phyloP scores from a whole-genome alignment of 2,888 invertebrate genomes.

The Dioctria linearis region DNA sequence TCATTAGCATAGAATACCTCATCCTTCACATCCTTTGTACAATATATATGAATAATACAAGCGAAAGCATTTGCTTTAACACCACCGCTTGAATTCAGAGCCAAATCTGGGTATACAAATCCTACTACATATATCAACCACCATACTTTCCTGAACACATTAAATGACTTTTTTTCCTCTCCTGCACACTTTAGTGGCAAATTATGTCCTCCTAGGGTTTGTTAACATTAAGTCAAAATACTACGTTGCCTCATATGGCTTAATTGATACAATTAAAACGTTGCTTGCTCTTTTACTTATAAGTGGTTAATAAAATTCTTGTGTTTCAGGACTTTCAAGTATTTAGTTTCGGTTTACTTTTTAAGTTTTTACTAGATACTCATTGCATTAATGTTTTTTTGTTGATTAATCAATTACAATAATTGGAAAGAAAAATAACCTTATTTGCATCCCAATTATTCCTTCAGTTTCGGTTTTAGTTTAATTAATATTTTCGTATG shows the following conservation, averaged over 20 bases:
- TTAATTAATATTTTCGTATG: too few relatives aligned
- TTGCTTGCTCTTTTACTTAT: neutral
- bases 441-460: too few relatives aligned
- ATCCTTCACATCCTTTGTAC: constrained; percentile 2
- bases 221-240: constrained; percentile 1
- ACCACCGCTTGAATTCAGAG: neutral
- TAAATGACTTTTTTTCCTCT: neutral
- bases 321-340: too few relatives aligned
- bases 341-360: too few relatives aligned
- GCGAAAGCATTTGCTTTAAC: neutral
- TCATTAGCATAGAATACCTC: constrained; percentile 43
- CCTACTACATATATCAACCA: neutral
- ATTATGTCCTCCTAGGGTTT: neutral
- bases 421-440: too few relatives aligned
- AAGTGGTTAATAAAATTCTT: too few relatives aligned
- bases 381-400: too few relatives aligned
- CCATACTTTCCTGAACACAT: neutral
- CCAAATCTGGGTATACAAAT: neutral
- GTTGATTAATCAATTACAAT: too few relatives aligned
- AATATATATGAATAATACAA: constrained; percentile 18
- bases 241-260: neutral
- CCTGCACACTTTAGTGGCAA: neutral
- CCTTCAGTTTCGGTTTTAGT: too few relatives aligned
- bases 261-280: constrained; percentile 34
- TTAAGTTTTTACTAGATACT: too few relatives aligned